Base-by-base conservation (phyloP, 2,797 vertebrate species). In the Rousettus madagascariensis region DNA sequence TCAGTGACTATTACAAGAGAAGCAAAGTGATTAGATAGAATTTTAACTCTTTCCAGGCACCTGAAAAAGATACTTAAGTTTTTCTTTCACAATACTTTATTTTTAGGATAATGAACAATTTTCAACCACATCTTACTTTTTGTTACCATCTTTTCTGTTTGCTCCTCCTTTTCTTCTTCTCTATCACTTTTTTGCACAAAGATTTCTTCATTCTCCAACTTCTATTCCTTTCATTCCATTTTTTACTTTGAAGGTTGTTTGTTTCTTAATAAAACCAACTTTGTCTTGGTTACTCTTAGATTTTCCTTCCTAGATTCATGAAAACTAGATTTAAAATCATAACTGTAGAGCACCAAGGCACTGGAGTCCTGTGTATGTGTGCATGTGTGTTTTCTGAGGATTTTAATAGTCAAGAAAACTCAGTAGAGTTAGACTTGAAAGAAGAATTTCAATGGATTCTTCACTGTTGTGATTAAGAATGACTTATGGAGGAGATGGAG, bases 271-370 rank as follows among this genome's bases (percentile, higher is more conserved):
- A 38, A 65, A 57, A 75, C 30, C 30, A 36, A n/a, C 24, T 38
- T 93, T 82, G 33, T 71, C 12, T 72, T 55, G 30, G 13, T 74
- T 93, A 65, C 6, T 85, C 77, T 66, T 88, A 68, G 63, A 11
- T 69, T 68, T 90, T 89, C n/a, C 49, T 97, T 51, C 66, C 49
- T 87, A 88, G 55, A 92, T 24, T 88, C 77, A 96, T 95, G 91
- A 71, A 95, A 97, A 97, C 91, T 79, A 55, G 74, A 90, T 4
- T 71, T 89, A 92, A 61, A 97, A 95, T 90, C 86, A 28, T 65
- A 69, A 68, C 72, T 43, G 24, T 22, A 51, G 20, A 57, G 17
- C 24, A 36, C 79, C 13, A 66, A 80, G 43, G 68, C 15, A 63
- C 17, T 55, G 19, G 2, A 38, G 20, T 24, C 28, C 15, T 15